A percentile compares a stretch with the other conserved stretches of the same genome.
Evolutionary conservation across 1,140 invertebrate species (phyloP).

Genomic region (Eriocheir sinensis): DNA sequence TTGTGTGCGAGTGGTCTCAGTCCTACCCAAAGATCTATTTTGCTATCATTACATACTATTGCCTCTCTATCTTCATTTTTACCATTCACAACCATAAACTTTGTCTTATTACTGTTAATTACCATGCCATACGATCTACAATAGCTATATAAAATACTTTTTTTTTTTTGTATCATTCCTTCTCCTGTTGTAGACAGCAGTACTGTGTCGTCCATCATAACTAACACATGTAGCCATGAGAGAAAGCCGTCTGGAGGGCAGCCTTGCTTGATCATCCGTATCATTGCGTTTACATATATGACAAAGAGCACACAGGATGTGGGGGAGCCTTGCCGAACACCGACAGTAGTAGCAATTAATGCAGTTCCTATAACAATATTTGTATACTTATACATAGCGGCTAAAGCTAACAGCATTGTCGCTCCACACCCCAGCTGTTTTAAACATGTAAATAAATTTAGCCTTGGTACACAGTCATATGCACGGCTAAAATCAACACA

Average conservation of each 20-base stretch:
- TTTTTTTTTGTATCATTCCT: conserved; percentile 40
- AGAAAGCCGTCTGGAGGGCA: conserved; percentile 42
- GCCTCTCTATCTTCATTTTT: conserved; percentile 37
- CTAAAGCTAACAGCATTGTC: too few species aligned
- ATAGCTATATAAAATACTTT: conserved; percentile 44
- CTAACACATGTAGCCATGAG: conserved; percentile 49
- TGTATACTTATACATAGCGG: not conserved
- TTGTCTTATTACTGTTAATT: conserved; percentile 37
- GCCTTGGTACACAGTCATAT: too few species aligned
- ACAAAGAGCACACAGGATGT: too few species aligned
- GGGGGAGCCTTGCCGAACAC: too few species aligned
- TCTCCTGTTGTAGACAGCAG: too few species aligned
- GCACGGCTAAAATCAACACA: too few species aligned
- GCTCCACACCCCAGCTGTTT: too few species aligned
- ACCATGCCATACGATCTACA: conserved; percentile 35
- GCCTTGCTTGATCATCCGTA: too few species aligned
- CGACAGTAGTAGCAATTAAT: conserved; percentile 17
- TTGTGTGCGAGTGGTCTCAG: too few species aligned
- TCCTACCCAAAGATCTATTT: too few species aligned
- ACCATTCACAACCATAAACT: conserved; percentile 51
- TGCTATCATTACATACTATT: not conserved
- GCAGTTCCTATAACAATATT: not conserved
- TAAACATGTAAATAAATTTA: too few species aligned
- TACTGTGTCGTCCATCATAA: conserved; percentile 60
- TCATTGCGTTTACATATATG: too few species aligned